These are phyloP conservation scores for Babylonia areolata DNA, from an alignment of 1,140 invertebrate genomes.

Conservation along the genomic window DNA sequence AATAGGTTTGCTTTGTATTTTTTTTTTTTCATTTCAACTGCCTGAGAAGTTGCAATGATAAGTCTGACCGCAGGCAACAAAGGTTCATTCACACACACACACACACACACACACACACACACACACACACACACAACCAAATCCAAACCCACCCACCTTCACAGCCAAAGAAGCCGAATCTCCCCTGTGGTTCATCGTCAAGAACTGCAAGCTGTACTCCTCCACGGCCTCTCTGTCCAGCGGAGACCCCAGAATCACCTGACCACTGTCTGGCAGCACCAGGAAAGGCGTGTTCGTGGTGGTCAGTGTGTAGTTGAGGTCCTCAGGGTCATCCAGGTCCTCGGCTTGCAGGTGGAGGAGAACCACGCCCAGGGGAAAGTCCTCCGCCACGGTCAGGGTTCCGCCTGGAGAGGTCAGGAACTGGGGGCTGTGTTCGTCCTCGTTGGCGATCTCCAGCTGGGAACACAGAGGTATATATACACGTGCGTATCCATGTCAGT, in stretches of 20 bases:
- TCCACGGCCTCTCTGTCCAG: slow-evolving; percentile 20
- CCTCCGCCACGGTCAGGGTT: not conserved
- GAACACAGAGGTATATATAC: too few relatives aligned
- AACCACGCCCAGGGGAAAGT: not conserved
- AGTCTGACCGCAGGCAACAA: too few relatives aligned
- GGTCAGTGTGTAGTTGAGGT: not conserved
- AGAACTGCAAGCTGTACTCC: not conserved
- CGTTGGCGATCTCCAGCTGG: not conserved
- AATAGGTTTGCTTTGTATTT: too few relatives aligned
- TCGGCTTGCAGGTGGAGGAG: not conserved
- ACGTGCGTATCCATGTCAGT: too few relatives aligned
- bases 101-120: too few relatives aligned
- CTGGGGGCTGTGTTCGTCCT: not conserved
- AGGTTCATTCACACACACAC: too few relatives aligned
- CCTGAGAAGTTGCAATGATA: too few relatives aligned
- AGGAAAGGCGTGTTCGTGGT: not conserved
- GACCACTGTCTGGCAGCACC: not conserved
- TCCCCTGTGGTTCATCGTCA: not conserved
- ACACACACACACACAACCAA: too few relatives aligned
- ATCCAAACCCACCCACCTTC: not conserved
- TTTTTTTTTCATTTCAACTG: too few relatives aligned
- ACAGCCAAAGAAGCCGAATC: not conserved
- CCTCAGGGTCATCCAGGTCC: not conserved
- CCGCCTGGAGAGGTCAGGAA: not conserved
- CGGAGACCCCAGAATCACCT: not conserved